Evolutionary conservation across 2,888 invertebrate species (phyloP), one percentile per base, ranked within the genome.

Genomic region (Cerastis leucographa): DNA sequence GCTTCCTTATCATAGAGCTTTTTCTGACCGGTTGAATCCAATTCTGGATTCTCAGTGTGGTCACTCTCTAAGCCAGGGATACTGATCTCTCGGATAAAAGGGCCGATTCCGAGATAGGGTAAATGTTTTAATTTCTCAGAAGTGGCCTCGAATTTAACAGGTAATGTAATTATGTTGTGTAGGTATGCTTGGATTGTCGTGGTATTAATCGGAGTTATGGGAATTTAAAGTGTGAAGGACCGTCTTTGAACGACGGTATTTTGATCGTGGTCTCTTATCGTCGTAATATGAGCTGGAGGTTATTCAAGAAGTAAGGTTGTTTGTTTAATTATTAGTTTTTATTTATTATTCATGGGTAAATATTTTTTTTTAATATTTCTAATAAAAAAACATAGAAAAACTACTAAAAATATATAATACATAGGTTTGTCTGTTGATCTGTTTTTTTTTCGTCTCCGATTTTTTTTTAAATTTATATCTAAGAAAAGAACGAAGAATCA

Each of bases 71-170:
- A 61, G 5, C 19, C 29, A 59, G n/a, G 62, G 56, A 78, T n/a
- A 64, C 44, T 71, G 77, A 80, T 86, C 42, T 25, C 59, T 64
- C 78, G 51, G 74, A 74, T 79, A 73, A 40, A 56, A 61, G 59
- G 46, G 12, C 49, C 25, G 81, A 84, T 83, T 51, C 0, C 0
- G 17, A 49, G 76, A 85, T 78, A 86, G 66, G 9, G 42, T 75
- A 69, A 81, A 87, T 85, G 88, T 83, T 88, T 88, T 79, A 86
- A 87, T 88, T 87, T 88, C 88, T 86, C 46, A 42, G 88, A 87
- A 87, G 6, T 66, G 59, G 12, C 14, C 64, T 66, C 67, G 69
- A 84, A 77, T 84, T 82, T 82, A 71, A 85, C 85, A 76, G 73
- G 46, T 81, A 75, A 46, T 62, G 64, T 78, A 56, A 78, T 70